phyloP scores from a whole-genome alignment of 2,888 invertebrate species.

The Pyrrhia umbra region DNA sequence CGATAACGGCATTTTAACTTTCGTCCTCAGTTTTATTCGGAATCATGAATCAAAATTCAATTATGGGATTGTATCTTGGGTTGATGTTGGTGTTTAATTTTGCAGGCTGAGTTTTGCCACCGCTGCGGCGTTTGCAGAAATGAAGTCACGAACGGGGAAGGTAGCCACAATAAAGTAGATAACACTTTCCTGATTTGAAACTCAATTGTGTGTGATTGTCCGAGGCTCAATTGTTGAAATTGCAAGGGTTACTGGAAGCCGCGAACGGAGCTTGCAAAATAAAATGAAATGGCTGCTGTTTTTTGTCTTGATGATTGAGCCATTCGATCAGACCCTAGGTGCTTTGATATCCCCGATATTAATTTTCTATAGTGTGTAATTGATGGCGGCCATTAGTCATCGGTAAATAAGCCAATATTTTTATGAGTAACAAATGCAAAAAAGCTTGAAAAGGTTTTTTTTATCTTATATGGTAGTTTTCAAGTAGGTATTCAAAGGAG shows the following conservation, averaged over 20 bases:
- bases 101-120: constrained; percentile 53
- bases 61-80: constrained; percentile 41
- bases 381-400: constrained; percentile 38
- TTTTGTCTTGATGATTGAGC: constrained; percentile 53
- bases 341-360: constrained; percentile 20
- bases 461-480: constrained; percentile 35
- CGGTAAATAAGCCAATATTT: constrained; percentile 23
- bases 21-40: constrained; percentile 43
- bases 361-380: constrained; percentile 14
- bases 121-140: constrained; percentile 44
- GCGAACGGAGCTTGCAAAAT: constrained; percentile 51
- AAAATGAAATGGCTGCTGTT: constrained; percentile 50
- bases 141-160: constrained; percentile 64
- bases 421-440: constrained; percentile 25
- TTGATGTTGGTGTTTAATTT: constrained; percentile 53
- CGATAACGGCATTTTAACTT: constrained; percentile 51
- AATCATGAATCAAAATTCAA: constrained; percentile 55
- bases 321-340: constrained; percentile 29
- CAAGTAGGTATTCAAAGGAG: constrained; percentile 11
- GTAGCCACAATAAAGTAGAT: constrained; percentile 68
- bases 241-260: constrained; percentile 56
- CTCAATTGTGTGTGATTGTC: constrained; percentile 73
- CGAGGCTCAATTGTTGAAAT: constrained; percentile 64
- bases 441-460: constrained; percentile 29
- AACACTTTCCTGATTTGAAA: constrained; percentile 71